Base-by-base conservation (phyloP, 1,140 invertebrate genomes). In the Plectrocnemia conspersa region DNA sequence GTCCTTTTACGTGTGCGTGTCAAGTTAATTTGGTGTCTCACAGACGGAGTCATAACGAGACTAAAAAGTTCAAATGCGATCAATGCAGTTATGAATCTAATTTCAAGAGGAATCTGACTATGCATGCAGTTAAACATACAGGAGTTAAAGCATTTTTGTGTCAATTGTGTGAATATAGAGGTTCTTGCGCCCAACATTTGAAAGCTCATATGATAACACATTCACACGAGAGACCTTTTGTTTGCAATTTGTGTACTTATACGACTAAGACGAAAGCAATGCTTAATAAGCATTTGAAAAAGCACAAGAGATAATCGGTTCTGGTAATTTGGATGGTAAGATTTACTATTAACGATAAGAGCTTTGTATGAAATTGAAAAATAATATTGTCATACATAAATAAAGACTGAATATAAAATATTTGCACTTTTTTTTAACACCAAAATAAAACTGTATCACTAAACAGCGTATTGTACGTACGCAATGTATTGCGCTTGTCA, bases 281-380 rank as follows among this genome's bases (percentile, higher is more conserved):
- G 56, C 29, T 59, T 6, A 59, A 49, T n/a, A 59, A 54, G 50
- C 56, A 59, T 32, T 3, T 49, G 19, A 59, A 59, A 27, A 54
- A 27, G 9, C 56, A 59, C 5, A 52, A 27, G 32, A 19, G 15
- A 2, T 35, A 48, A 19, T 35, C 25, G n/a, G 15, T 13, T 40
- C 6, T 40, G n/a, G n/a, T n/a, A n/a, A n/a, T n/a, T n/a, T n/a
- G n/a, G n/a, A n/a, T n/a, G 27, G n/a, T 32, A 32, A 32, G 27
- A 32, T 32, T 32, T 7, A 32, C 27, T 32, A 7, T 32, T n/a
- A 9, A n/a, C 27, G 7, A 32, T 32, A 32, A n/a, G n/a, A n/a
- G n/a, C n/a, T n/a, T n/a, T n/a, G n/a, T n/a, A n/a, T n/a, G n/a
- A n/a, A n/a, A n/a, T n/a, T n/a, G n/a, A n/a, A n/a, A n/a, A n/a